Evolutionary conservation across 1,140 invertebrate species (phyloP).

Genomic region (Drosophila takahashii): DNA sequence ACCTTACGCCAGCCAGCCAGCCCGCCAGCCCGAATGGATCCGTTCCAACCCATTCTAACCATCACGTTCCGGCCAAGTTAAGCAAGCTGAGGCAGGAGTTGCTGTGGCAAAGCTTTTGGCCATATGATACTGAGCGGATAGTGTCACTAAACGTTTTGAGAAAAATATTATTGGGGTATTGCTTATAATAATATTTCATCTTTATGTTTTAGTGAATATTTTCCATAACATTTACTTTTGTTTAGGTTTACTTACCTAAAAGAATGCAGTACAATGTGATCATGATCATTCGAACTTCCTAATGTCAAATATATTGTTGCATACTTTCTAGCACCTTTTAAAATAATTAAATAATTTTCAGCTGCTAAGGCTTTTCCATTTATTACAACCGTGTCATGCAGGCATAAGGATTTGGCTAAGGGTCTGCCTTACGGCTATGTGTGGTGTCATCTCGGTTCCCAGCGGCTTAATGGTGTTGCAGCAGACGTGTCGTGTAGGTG

Average conservation of each 20-base stretch:
- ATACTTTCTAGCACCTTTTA: neutral
- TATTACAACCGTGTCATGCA: neutral
- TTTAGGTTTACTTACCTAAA: neutral
- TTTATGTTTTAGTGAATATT: too few relatives aligned
- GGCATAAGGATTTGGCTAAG: neutral
- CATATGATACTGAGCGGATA: conserved; percentile 18
- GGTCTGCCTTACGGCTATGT: conserved; percentile 10
- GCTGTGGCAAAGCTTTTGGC: conserved; percentile 3
- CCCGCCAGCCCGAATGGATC: neutral
- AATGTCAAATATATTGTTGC: neutral
- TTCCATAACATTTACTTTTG: too few relatives aligned
- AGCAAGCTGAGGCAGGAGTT: conserved; percentile 4
- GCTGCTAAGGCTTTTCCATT: neutral
- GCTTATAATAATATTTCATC: too few relatives aligned
- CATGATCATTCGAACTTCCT: too few relatives aligned
- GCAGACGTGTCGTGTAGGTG: conserved; percentile 40
- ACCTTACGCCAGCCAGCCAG: neutral
- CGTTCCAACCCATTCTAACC: conserved; percentile 1
- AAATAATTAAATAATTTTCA: too few relatives aligned
- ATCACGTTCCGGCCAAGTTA: conserved; percentile 35
- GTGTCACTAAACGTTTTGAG: neutral
- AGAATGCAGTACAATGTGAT: neutral
- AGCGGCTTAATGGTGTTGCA: conserved; percentile 55
- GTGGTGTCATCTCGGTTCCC: conserved; percentile 49
- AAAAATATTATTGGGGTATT: neutral